Evolutionary conservation across 2,113 vertebrate species (phyloP), one percentile per base, ranked within the genome.

Genomic region (Laticauda colubrina): DNA sequence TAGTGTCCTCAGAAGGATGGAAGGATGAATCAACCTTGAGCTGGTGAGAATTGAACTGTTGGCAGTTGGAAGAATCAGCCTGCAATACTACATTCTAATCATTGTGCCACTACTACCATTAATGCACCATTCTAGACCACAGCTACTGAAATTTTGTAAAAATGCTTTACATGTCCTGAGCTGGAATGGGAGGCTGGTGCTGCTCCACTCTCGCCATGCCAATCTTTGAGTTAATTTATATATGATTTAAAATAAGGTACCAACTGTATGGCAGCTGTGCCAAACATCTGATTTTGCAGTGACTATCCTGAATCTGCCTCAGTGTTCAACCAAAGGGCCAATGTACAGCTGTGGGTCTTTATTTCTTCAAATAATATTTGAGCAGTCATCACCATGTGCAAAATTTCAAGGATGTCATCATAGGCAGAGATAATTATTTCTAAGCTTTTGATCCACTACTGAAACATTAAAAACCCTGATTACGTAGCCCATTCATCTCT

Each of bases 401-500:
- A 24, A 85, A 56, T 85, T 85, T 93, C 61, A 53, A 89, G 29
- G 54, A 89, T 61, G 55, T 34, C 55, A 59, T 34, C 55, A 61
- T 24, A 23, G 43, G 18, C 39, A 92, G 39, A 89, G 24, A 85
- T 34, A 51, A 56, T 48, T 56, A 39, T 43, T 54, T 55, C 48
- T 55, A 92, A 69, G 48, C 87, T 26, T 45, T 57, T 75, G 86
- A 92, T 69, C 23, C 59, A 88, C 57, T 59, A 61, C 51, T 54
- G 85, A 61, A n/a, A 10, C 56, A 51, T 91, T 59, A 92, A 85
- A 56, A 15, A 57, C 53, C 53, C 85, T 93, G 75, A 93, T 86
- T 93, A 85, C 85, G 48, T 56, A 90, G 59, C 88, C 89, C 85
- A 45, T 91, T 39, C 85, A 48, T 24, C 87, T 89, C 59, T 75